Conservation (phyloP, 2,797 vertebrate species). For the Aphelocoma californica region DNA sequence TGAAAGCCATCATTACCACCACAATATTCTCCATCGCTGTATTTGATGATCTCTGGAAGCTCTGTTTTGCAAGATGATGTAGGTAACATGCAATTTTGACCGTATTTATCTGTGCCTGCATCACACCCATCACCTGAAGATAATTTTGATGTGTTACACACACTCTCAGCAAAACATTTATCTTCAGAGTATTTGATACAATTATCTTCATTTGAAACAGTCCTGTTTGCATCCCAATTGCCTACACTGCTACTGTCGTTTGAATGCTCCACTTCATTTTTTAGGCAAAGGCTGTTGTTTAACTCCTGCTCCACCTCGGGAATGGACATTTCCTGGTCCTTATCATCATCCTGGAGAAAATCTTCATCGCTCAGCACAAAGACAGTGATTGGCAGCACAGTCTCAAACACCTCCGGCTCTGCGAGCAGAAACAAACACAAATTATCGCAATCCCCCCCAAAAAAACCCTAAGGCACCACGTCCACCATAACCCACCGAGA, state of each 20-base stretch:
- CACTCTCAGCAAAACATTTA: not conserved
- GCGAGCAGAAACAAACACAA: rapidly evolving
- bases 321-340: rapidly evolving
- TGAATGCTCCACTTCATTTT: rapidly evolving
- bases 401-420: conserved; percentile 37
- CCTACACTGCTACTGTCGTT: too few relatives aligned
- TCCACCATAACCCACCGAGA: not conserved
- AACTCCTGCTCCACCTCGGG: not conserved
- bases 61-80: not conserved
- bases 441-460: rapidly evolving
- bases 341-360: not conserved
- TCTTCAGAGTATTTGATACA: not conserved
- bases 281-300: rapidly evolving
- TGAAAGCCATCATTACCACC: not conserved
- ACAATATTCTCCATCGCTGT: not conserved
- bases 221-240: not conserved
- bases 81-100: not conserved
- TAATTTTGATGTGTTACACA: not conserved
- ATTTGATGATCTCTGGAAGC: not conserved
- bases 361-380: conserved; percentile 31
- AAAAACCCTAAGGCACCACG: not conserved
- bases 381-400: not conserved
- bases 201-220: not conserved
- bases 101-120: rapidly evolving
- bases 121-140: not conserved